Evolutionary conservation across 2,888 invertebrate genomes (phyloP).

Genomic region (Drosophila affinis): DNA sequence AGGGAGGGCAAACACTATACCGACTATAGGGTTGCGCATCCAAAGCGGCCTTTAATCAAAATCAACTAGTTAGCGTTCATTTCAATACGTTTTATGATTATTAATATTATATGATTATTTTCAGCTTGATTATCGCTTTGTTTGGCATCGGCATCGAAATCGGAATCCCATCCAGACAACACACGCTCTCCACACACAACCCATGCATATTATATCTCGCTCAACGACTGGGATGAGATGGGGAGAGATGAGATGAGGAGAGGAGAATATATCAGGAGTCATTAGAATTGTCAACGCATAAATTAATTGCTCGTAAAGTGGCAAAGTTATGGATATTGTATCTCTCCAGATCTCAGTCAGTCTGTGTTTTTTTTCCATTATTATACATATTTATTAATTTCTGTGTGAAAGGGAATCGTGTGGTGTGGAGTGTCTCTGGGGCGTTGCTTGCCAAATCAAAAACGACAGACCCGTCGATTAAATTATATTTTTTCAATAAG

Average conservation of each 20-base stretch:
- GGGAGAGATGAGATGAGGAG: too few species aligned
- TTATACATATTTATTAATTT: constrained; percentile 27
- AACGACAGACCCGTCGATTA: constrained; percentile 35
- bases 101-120: constrained; percentile 71
- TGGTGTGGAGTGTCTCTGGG: not conserved
- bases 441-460: constrained; percentile 41
- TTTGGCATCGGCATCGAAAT: constrained; percentile 51
- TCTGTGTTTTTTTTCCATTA: constrained; percentile 14
- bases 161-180: constrained; percentile 38
- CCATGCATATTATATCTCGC: constrained; percentile 11
- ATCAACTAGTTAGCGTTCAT: constrained; percentile 72
- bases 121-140: constrained; percentile 73
- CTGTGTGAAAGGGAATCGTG: constrained; percentile 55
- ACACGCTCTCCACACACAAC: constrained; percentile 31
- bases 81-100: constrained; percentile 76
- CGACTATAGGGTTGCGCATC: constrained; percentile 26
- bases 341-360: constrained; percentile 29
- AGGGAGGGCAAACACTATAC: constrained; percentile 3
- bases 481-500: constrained; percentile 18
- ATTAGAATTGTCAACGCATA: constrained; percentile 83
- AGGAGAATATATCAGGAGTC: constrained; percentile 66
- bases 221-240: constrained; percentile 24
- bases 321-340: constrained; percentile 73
- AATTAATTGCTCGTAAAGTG: constrained; percentile 82
- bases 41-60: constrained; percentile 68